phyloP scores from a whole-genome alignment of 2,888 invertebrate species.

The Gari tellinella region DNA sequence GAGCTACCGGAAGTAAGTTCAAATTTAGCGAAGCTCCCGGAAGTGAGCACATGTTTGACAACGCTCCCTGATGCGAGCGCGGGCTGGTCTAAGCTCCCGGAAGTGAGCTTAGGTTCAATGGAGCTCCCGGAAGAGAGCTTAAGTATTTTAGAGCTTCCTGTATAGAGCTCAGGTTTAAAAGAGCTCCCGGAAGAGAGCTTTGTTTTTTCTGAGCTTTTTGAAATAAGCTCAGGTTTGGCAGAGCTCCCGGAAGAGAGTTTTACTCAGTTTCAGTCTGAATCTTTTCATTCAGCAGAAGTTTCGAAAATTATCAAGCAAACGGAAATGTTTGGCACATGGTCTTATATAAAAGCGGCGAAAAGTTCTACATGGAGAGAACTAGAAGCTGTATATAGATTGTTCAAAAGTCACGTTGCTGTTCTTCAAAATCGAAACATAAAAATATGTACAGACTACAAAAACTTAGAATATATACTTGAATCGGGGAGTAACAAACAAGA shows the following conservation, averaged over 20 bases:
- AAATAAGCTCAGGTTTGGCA: too few relatives aligned
- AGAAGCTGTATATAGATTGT: constrained; percentile 6
- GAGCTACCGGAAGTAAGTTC: too few relatives aligned
- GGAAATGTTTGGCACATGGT: constrained; percentile 7
- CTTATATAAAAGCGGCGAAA: background rate
- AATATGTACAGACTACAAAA: constrained; percentile 13
- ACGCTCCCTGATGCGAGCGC: too few relatives aligned
- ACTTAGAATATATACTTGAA: constrained; percentile 2
- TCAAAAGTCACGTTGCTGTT: background rate
- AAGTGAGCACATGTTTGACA: background rate
- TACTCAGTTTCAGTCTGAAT: too few relatives aligned
- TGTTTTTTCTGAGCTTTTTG: too few relatives aligned
- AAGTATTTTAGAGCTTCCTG: too few relatives aligned
- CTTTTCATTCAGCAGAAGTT: too few relatives aligned
- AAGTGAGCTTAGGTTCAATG: background rate
- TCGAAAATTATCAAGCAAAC: too few relatives aligned
- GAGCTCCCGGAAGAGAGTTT: too few relatives aligned
- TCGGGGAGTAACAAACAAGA: constrained; percentile 6
- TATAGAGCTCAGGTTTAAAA: too few relatives aligned
- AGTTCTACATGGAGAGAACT: constrained; percentile 18
- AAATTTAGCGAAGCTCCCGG: constrained; percentile 1
- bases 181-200: too few relatives aligned
- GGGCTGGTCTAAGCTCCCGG: constrained; percentile 2
- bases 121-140: background rate
- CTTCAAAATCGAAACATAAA: background rate